phyloP scores from a whole-genome alignment of 2,797 vertebrate genomes.

The Poliocrania exsul region DNA sequence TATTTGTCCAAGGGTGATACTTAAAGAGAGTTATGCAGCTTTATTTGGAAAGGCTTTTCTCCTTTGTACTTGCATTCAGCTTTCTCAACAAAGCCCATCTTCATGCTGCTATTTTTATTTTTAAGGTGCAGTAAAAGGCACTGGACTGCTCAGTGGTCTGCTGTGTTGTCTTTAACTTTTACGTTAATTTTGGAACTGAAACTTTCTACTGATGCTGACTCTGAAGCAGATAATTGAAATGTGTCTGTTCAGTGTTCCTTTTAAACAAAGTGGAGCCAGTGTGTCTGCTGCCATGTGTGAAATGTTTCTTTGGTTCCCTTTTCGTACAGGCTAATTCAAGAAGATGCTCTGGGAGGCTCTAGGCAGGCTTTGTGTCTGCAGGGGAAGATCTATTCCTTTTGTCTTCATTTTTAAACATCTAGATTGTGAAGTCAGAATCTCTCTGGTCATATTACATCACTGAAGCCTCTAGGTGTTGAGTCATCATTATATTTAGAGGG shows the following conservation, averaged over 20 bases:
- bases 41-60: not conserved
- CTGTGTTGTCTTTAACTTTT: conserved; percentile 20
- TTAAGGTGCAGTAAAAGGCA: not conserved
- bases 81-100: not conserved
- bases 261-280: not conserved
- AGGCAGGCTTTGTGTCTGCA: not conserved
- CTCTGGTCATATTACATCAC: conserved; percentile 75
- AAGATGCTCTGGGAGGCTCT: conserved; percentile 6
- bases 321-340: not conserved
- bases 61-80: not conserved
- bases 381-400: conserved; percentile 47
- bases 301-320: conserved; percentile 5
- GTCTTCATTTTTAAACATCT: conserved; percentile 45
- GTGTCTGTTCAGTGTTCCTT: conserved; percentile 6
- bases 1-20: not conserved
- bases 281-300: not conserved
- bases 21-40: not conserved
- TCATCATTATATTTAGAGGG: conserved; percentile 80
- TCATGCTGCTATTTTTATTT: not conserved
- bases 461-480: conserved; percentile 78
- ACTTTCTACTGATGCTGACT: not conserved
- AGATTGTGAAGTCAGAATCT: conserved; percentile 57
- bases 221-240: not conserved
- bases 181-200: not conserved
- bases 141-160: not conserved